Base-by-base conservation (phyloP, 2,888 invertebrate genomes). In the Amorpha juglandis region DNA sequence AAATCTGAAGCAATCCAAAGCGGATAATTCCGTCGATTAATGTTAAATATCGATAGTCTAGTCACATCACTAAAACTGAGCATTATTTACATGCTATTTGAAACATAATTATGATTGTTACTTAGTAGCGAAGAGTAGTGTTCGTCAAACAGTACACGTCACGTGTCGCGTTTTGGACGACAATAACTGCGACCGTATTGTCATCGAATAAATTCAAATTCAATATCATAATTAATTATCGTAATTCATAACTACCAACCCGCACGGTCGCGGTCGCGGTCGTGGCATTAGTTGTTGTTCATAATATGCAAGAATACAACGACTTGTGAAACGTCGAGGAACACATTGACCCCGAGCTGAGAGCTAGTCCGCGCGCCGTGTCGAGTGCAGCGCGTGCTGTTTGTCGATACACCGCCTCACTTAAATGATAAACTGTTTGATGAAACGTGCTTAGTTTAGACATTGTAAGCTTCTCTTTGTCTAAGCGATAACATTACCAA, bases 381-480 rank as follows among this genome's bases (percentile, higher is more conserved):
- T 14, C 47, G 47, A 6, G 47, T 6, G 14, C 14, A 6, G 2
- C 12, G 7, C 6, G 16, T 45, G 47, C 14, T n/a, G 62, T 19
- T 14, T n/a, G n/a, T 47, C 47, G 9, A 11, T 7, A n/a, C 50
- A n/a, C 33, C 47, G 11, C 33, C 8, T n/a, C 33, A 63, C 50
- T 33, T 48, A n/a, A 50, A 50, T 27, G 27, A 50, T 63, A 16
- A 27, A 50, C 12, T 33, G 77, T 85, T 84, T 83, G 83, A 76
- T 80, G 74, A 68, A 70, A 72, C 55, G 68, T 85, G 83, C 83
- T 83, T 85, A 87, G 84, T 86, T 88, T 85, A 81, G 74, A 87
- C 88, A 85, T 68, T 48, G 16, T 68, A 74, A 74, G 72, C 74
- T 64, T 70, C 69, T 62, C 64, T 67, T 71, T 53, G 63, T 62